Evolutionary conservation across 2,888 invertebrate species (phyloP), one percentile per base, ranked within the genome.

Genomic region (Tachina fera): DNA sequence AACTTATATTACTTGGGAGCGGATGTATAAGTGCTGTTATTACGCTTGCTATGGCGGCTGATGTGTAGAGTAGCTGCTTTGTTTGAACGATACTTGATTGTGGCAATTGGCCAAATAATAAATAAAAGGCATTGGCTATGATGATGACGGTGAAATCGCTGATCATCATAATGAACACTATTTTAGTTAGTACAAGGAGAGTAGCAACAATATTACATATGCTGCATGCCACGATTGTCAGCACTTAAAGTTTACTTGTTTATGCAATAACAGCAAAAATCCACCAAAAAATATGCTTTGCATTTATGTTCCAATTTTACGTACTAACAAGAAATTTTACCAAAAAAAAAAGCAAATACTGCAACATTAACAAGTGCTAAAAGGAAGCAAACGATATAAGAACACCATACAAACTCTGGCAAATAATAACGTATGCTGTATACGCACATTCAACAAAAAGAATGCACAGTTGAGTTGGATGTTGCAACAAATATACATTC

Each of bases 61-160:
- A 4, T 68, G 11, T 68, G 47, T 10, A 11, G 49, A 10, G 47
- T 39, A n/a, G 22, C 16, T 67, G 56, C 49, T 41, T 45, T 45
- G 39, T 19, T 43, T 16, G 63, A 63, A 31, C 49, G 58, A 61
- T 74, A 68, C 68, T 74, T 82, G 63, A 81, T 85, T 85, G 74
- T 85, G 63, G 82, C 77, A 85, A 78, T 72, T 81, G 65, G 74
- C 78, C 75, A 82, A 85, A 82, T 71, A 58, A 58, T 74, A 82
- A 74, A 74, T 65, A 65, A 71, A 78, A 58, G 13, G 63, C 51
- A 53, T 31, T 72, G 58, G 51, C n/a, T 14, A 72, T 63, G 75
- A 63, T 70, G 72, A 72, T 14, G 56, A 47, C 19, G 51, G 1
- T 49, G 14, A 56, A 47, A 49, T 10, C n/a, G 47, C 47, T 68